These are phyloP conservation scores for Baryphthengus martii DNA, from an alignment of 2,113 vertebrate species.

Conservation along the genomic window DNA sequence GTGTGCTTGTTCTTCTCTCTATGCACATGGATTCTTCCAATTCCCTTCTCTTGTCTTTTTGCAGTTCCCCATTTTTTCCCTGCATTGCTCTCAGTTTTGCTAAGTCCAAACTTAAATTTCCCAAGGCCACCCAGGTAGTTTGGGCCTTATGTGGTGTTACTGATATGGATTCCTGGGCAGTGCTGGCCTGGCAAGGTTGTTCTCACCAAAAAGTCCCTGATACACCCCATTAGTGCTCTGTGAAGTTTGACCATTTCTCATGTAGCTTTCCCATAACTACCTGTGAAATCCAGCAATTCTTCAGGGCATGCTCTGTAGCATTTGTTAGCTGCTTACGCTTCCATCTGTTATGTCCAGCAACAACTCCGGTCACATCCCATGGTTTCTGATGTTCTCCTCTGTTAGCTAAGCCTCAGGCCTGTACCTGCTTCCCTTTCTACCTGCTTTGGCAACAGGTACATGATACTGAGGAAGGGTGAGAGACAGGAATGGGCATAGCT, in stretches of 20 bases:
- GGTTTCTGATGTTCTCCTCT: not conserved
- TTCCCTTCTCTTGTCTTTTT: not conserved
- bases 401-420: not conserved
- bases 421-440: not conserved
- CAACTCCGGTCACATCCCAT: accelerated
- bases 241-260: not conserved
- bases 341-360: not conserved
- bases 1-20: not conserved
- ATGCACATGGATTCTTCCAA: accelerated
- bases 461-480: not conserved
- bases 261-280: not conserved
- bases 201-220: not conserved
- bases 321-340: not conserved
- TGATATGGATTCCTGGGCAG: not conserved
- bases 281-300: not conserved
- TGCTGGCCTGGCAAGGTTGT: not conserved
- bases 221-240: not conserved
- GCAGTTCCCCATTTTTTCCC: not conserved
- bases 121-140: not conserved
- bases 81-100: not conserved
- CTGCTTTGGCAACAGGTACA: not conserved
- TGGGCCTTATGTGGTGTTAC: not conserved
- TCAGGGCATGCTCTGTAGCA: accelerated
- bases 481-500: not conserved
- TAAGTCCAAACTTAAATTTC: not conserved